Base-by-base conservation (phyloP, 2,888 invertebrate species). In the Catonia carolina region DNA sequence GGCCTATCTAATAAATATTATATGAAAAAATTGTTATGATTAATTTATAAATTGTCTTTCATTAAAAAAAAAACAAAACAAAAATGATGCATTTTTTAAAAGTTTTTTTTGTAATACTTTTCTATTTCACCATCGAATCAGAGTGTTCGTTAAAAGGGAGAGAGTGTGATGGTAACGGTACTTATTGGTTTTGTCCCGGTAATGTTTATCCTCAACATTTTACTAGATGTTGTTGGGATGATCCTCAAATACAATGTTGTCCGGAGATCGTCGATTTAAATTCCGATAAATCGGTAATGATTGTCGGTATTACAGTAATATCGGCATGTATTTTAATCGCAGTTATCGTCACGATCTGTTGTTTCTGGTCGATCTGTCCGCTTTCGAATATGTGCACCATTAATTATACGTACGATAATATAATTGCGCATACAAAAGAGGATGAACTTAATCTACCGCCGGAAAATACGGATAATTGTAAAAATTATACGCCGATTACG, bases 311-410 rank as follows among this genome's bases (percentile, higher is more conserved):
- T 12, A 61, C 63, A 51, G 70, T 71, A 23, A 67, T 69, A 51
- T 53, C 65, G 36, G 51, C 65, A 31, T 67, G 70, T 60, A 36
- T 69, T n/a, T 55, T 64, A 12, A 37, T 67, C 22, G 64, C 67
- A 20, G 56, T 68, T 18, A 53, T 66, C 7, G 65, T 70, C 51
- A 63, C 70, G 36, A 60, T 72, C 6, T 72, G 72, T 62, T 72
- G 72, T 60, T 72, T 72, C 63, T 71, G 70, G 69, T 70, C 70
- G 33, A 64, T 64, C n/a, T 72, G 72, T 61, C 71, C 70, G 1
- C 63, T 72, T 8, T 72, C 69, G 61, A 65, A 68, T 36, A 66
- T 68, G 2, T 72, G 72, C 58, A 59, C 70, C 51, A 67, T 68
- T 18, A 69, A 69, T 52, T 71, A 71, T 58, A 64, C 68, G 12